Base-by-base conservation (phyloP, 2,113 vertebrate species). In the Carlito syrichta region DNA sequence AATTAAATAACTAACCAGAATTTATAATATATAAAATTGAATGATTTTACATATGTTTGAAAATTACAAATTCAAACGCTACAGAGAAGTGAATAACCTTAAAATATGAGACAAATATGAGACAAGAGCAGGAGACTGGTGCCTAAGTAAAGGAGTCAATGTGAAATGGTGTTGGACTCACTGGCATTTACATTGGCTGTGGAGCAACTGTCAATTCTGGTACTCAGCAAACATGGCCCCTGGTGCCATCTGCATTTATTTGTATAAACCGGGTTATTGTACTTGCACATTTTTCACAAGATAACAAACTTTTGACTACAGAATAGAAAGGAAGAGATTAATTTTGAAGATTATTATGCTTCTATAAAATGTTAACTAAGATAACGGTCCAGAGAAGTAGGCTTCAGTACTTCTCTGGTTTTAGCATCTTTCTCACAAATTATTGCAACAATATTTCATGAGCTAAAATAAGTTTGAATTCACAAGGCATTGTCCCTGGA, bases 171-270 rank as follows among this genome's bases (percentile, higher is more conserved):
- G 66, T 81, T 82, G 58, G 54, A 78, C 66, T 96, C 11, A 25
- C 25, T 97, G 90, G 69, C 78, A 95, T 95, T 98, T 97, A 87
- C 95, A 95, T 25, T 90, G 92, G 77, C 85, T 94, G 90, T 74
- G 89, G 94, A 95, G 86, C 85, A 96, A 93, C 87, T 97, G 54
- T 95, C 94, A 91, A 96, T 87, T 76, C 85, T 20, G 87, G 73
- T 43, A 38, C 48, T 97, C 73, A 52, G 93, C 74, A 95, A 96
- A 94, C 25, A 73, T 0, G 0, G 8, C 38, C 43, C 85, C 45
- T 56, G n/a, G 13, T 92, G 25, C 73, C 96, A 96, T 48, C 95
- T 96, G 58, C 79, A 77, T 91, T 94, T 62, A 63, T 68, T 71
- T 82, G 86, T 92, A 89, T 95, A 91, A 81, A 90, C 96, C 92